phyloP scores from a whole-genome alignment of 2,113 vertebrate genomes.

The Nyctibius bracteatus region DNA sequence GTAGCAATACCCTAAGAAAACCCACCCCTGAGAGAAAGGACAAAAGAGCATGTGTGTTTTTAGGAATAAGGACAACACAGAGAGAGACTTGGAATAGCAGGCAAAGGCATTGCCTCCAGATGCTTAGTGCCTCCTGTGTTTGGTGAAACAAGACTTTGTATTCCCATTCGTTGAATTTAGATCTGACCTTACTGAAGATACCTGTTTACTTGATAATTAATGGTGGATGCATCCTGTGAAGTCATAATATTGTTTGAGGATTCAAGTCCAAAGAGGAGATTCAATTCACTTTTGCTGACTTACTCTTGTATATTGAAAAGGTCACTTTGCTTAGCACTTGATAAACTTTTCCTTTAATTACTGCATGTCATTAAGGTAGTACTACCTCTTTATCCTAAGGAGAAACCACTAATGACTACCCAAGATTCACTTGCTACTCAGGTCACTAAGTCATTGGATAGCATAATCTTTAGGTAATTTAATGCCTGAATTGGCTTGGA shows the following conservation, averaged over 20 bases:
- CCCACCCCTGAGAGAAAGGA: neutral
- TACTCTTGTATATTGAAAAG: neutral
- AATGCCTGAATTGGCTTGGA: neutral
- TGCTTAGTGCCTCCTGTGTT: neutral
- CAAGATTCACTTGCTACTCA: neutral
- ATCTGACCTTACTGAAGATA: neutral
- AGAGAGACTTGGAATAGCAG: neutral
- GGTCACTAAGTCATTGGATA: neutral
- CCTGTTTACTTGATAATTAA: neutral
- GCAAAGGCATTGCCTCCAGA: neutral
- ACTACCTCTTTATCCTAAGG: neutral
- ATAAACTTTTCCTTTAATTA: conserved; percentile 6
- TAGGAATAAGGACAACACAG: neutral
- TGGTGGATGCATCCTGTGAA: neutral
- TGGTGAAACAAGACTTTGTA: neutral
- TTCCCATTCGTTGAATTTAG: neutral
- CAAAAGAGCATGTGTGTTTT: neutral
- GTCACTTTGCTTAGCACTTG: neutral
- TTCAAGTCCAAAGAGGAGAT: neutral
- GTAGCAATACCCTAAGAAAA: neutral
- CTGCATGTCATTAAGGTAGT: neutral
- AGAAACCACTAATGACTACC: neutral
- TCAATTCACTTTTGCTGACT: neutral
- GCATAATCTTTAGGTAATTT: conserved; percentile 32
- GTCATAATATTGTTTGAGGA: neutral